Percentiles rank a stretch among this genome's conserved stretches.
Evolutionary conservation across 2,797 vertebrate genomes (phyloP).

Genomic region (Pseudochirops cupreus): DNA sequence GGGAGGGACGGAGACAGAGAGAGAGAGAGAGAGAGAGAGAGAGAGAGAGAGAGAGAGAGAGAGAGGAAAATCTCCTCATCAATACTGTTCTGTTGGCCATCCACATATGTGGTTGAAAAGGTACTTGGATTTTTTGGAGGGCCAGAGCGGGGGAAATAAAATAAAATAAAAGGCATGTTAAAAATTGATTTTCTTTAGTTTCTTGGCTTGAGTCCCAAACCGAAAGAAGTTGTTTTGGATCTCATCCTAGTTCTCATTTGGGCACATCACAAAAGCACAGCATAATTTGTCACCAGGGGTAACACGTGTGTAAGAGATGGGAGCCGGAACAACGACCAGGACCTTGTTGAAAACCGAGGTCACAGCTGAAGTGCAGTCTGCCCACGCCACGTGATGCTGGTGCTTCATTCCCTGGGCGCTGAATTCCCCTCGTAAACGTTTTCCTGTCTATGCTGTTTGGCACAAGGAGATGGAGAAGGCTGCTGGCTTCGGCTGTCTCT

Average conservation of each 20-base stretch:
- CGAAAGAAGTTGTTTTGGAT: constrained; percentile 37
- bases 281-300: constrained; percentile 30
- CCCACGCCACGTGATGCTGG: background rate
- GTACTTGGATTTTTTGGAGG: background rate
- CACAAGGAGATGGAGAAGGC: background rate
- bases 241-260: constrained; percentile 23
- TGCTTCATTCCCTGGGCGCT: background rate
- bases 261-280: background rate
- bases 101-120: background rate
- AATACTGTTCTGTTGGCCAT: background rate
- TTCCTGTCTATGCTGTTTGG: background rate
- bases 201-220: constrained; percentile 1
- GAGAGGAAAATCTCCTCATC: background rate
- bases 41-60: background rate
- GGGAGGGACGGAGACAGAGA: too few relatives aligned
- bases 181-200: constrained; percentile 52
- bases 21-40: background rate
- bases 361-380: background rate
- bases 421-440: background rate
- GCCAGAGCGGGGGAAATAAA: constrained; percentile 17
- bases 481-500: background rate
- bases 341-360: background rate
- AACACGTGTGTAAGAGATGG: background rate
- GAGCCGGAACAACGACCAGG: background rate
- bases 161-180: background rate